A percentile compares a stretch with the other conserved stretches of the same genome.
Conservation (phyloP, 2,888 invertebrate genomes). For the Andrena haemorrhoa region DNA sequence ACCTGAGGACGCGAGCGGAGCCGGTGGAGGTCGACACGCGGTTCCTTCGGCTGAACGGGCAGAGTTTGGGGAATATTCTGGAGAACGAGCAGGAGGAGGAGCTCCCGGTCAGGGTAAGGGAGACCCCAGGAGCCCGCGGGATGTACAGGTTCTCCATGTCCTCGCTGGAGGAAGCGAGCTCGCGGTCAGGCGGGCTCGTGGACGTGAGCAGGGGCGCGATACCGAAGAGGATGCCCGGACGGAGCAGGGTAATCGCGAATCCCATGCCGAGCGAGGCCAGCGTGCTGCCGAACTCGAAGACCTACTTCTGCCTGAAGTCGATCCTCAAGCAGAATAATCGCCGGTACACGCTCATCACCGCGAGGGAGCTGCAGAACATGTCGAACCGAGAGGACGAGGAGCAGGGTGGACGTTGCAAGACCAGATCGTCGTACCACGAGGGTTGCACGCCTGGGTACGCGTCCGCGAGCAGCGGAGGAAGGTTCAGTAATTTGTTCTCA, state of each 20-base stretch:
- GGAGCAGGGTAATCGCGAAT: constrained; percentile 76
- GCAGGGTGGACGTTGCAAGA: background rate
- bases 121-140: background rate
- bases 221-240: constrained; percentile 69
- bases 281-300: constrained; percentile 75
- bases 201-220: constrained; percentile 73
- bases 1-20: constrained; percentile 74
- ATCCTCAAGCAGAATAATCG: constrained; percentile 82
- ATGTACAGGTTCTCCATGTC: constrained; percentile 39
- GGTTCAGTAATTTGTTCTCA: constrained; percentile 25
- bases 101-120: constrained; percentile 15
- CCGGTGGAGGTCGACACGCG: constrained; percentile 55
- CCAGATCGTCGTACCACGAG: constrained; percentile 46
- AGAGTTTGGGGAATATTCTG: constrained; percentile 81
- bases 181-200: background rate
- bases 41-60: constrained; percentile 73
- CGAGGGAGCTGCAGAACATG: constrained; percentile 71
- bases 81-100: constrained; percentile 77
- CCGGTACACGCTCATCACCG: constrained; percentile 80
- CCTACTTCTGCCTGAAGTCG: constrained; percentile 81
- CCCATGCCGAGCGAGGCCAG: constrained; percentile 72
- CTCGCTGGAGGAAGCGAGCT: constrained; percentile 53
- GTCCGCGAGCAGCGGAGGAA: background rate
- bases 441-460: constrained; percentile 17
- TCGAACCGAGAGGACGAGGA: constrained; percentile 35